Evolutionary conservation across 1,140 invertebrate genomes (phyloP), one percentile per base, ranked within the genome.

Genomic region (Andrena cerasifolii): DNA sequence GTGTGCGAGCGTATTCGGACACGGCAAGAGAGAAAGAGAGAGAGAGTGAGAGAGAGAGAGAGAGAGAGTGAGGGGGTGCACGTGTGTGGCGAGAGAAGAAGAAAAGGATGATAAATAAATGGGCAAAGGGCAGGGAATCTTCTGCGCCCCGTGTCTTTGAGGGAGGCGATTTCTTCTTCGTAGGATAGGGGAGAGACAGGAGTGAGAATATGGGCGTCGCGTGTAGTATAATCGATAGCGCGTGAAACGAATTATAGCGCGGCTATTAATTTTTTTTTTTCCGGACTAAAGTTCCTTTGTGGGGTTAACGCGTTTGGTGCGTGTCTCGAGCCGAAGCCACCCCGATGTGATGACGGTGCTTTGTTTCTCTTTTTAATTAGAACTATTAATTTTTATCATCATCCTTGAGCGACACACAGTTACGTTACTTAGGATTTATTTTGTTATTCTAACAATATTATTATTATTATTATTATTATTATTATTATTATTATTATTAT

Each of bases 291-390:
- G 90, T 92, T 92, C 91, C 90, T 92, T 89, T 40, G 36, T 5
- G 78, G 82, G 75, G 83, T 80, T 80, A 77, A 78, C 76, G 88
- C 84, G 85, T 88, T 83, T 83, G 77, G 75, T 84, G 45, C 73
- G 73, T 68, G 63, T 76, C 73, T 78, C 76, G 80, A 85, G 62
- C 79, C 87, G 82, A 80, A 85, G 68, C 86, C 82, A 75, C 88
- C 88, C 88, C 84, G 86, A 89, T 90, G 90, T 91, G 91, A 92
- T 92, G 90, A 92, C 89, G 91, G 90, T 92, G 91, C 90, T 92
- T 92, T 91, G 89, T 92, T 91, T 92, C 89, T 90, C 86, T 84
- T 91, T 90, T 88, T 75, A 65, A 77, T 70, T 85, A 80, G 75
- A 65, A 83, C 63, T 79, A 80, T 78, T 88, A 47, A 79, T 58